A percentile compares a stretch with the other conserved stretches of the same genome.
Conservation (phyloP, 2,888 invertebrate species). For the Trichacis sp. region DNA sequence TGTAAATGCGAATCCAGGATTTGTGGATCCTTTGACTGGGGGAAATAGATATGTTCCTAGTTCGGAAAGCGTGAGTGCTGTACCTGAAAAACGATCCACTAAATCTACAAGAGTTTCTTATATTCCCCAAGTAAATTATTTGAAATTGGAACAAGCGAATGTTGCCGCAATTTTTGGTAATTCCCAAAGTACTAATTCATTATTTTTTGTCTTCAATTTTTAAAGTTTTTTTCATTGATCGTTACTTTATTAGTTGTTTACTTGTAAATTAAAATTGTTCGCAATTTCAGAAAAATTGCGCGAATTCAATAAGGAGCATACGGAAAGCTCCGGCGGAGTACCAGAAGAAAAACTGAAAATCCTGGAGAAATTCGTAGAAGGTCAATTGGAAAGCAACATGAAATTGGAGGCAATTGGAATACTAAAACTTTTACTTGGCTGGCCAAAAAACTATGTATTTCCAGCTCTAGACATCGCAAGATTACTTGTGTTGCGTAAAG, state of each 20-base stretch:
- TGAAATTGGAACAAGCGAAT: conserved; percentile 85
- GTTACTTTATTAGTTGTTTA: background rate
- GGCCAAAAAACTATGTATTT: conserved; percentile 78
- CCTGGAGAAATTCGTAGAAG: conserved; percentile 74
- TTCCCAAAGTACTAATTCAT: no score
- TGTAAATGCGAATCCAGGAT: conserved; percentile 52
- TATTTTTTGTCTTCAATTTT: no score
- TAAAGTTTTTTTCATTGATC: conserved; percentile 7
- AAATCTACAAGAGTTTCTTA: conserved; percentile 54
- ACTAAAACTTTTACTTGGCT: conserved; percentile 53
- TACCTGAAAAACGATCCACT: conserved; percentile 29
- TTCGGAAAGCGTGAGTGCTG: conserved; percentile 54
- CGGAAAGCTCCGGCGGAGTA: conserved; percentile 71
- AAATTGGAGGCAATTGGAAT: conserved; percentile 43
- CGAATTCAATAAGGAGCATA: conserved; percentile 79
- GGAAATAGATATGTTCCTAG: conserved; percentile 78
- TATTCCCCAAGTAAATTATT: conserved; percentile 72
- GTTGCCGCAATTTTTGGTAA: conserved; percentile 80
- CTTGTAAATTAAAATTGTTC: conserved; percentile 5
- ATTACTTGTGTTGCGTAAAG: conserved; percentile 81
- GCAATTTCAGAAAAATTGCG: conserved; percentile 58
- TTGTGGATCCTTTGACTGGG: conserved; percentile 79
- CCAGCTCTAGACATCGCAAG: conserved; percentile 91
- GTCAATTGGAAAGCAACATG: conserved; percentile 41
- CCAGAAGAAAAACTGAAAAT: conserved; percentile 73